Evolutionary conservation across 92 coral and sea anemone species (phyloP), one percentile per base, ranked within the genome.

Genomic region (Montipora capitata): DNA sequence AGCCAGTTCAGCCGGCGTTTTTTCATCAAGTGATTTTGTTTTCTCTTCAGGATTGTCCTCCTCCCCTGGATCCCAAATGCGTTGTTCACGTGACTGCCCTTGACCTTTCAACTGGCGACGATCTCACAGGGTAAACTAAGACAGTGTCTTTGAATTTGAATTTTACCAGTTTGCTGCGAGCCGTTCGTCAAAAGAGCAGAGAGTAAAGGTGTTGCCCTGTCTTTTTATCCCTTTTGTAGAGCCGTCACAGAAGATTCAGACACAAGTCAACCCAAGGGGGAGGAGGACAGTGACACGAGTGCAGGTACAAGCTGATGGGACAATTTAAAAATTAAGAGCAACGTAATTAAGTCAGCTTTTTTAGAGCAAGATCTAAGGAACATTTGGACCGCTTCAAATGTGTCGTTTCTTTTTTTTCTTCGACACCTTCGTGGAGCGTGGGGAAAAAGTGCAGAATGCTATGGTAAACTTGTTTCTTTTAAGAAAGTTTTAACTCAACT

Each of bases 51-150:
- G 99, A 92, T 10, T 94, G 97, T 9, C 96, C 95, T 1, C 89
- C 90, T 65, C 90, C 92, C 45, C 79, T 84, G 78, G 97, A 97
- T 64, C 96, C 99, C 0, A 97, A 97, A 81, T 97, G 97, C 54
- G 76, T 97, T 74, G 94, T 97, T 5, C 95, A 96, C 44, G 81
- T 94, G 62, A 92, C 94, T 40, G 93, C 91, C 1, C 93, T 97
- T 78, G 90, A 92, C n/a, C 78, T 97, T 11, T 96, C 96, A 3
- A 91, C 68, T n/a, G 90, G 87, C 8, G 96, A 90, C 16, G 97
- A 97, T 69, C 95, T 93, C 72, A 89, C 95, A 10, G 74, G 88
- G 98, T 95, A 84, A 77, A 93, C 69, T 27, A 38, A 45, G 9
- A 44, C 17, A 8, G 35, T 6, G 35, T 27, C 35, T 27, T 27